Evolutionary conservation across 2,113 vertebrate genomes (phyloP).

Genomic region (Dasyornis broadbenti): DNA sequence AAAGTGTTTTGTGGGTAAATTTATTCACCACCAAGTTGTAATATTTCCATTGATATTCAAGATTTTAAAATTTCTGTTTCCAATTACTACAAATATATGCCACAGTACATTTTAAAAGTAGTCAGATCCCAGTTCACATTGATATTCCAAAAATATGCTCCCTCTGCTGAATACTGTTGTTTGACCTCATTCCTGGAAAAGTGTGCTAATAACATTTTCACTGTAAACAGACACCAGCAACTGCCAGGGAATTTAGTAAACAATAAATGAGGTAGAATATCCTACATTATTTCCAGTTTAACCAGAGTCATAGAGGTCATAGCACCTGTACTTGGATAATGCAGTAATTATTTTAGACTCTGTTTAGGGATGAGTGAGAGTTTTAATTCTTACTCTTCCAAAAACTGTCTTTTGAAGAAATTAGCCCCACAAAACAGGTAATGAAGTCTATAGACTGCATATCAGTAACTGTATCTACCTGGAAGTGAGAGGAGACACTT

Average conservation of each 20-base stretch:
- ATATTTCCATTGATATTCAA: neutral
- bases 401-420: neutral
- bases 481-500: neutral
- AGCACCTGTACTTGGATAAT: neutral
- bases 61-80: neutral
- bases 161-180: neutral
- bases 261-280: neutral
- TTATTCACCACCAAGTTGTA: neutral
- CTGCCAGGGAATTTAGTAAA: neutral
- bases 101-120: neutral
- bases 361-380: neutral
- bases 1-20: neutral
- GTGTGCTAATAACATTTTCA: neutral
- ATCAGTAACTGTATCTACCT: neutral
- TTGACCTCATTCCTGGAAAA: neutral
- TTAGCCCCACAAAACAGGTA: neutral
- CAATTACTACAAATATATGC: neutral
- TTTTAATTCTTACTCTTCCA: neutral
- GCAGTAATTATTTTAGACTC: neutral
- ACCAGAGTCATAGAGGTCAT: neutral
- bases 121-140: neutral
- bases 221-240: neutral
- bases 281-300: neutral
- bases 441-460: neutral
- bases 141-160: neutral